Evolutionary conservation across 1,140 invertebrate genomes (phyloP), one percentile per base, ranked within the genome.

Genomic region (Zaprionus nigranus): DNA sequence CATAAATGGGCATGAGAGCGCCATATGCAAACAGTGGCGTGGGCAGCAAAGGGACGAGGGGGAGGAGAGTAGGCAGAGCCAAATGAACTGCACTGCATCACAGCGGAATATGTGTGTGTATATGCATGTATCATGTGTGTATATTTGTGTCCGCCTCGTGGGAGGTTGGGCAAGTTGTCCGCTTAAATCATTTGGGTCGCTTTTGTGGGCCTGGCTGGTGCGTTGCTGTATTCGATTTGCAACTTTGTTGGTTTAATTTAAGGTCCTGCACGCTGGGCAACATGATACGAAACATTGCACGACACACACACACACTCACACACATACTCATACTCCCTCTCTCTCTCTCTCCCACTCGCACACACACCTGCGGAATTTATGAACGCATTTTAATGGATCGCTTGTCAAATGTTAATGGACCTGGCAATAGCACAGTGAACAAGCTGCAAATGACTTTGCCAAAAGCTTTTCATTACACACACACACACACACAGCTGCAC

Each of bases 331-430:
- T 34, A 65, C 17, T 62, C 6, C 2, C 40, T 2, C 20, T 43
- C 5, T 6, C 15, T n/a, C 5, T 3, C 40, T 7, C 40, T 46
- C 40, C n/a, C n/a, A 7, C 67, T 34, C 26, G 68, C 57, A 76
- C 63, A 70, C 63, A 63, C 83, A 86, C 76, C 82, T 85, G 83
- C 73, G 71, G 61, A 86, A 86, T 83, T 88, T 86, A 83, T 86
- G 83, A 86, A 86, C 80, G 75, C 76, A 71, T 82, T 86, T 86
- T 86, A 86, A 86, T 86, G 83, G 83, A 86, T 82, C 71, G 72
- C 69, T 81, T 82, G 82, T 86, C 82, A 87, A 79, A 72, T 46
- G 75, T 86, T 81, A 75, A 85, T 77, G 53, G 54, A 24, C 57
- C 40, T 15, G 26, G 26, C 66, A 54, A 28, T 24, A 56, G 56